phyloP scores from a whole-genome alignment of 2,113 vertebrate species.

The Saccopteryx leptura region DNA sequence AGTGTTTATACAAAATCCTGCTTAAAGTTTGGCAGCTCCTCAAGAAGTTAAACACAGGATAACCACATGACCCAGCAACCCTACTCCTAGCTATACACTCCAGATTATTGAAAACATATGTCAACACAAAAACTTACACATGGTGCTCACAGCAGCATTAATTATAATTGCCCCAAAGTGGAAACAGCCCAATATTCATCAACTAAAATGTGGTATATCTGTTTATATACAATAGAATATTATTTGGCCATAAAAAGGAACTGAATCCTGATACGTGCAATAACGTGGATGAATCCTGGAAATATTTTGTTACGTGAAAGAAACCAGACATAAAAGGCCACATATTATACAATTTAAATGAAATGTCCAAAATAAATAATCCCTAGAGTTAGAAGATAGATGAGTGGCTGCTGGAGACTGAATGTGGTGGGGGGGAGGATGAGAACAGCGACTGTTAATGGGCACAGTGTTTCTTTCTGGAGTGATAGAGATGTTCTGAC shows the following conservation, averaged over 20 bases:
- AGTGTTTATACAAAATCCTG: slow-evolving; percentile 75
- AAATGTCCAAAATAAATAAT: background rate
- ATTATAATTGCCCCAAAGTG: background rate
- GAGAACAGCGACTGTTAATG: background rate
- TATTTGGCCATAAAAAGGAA: slow-evolving; percentile 60
- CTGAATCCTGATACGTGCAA: background rate
- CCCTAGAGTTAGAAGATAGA: background rate
- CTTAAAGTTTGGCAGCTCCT: slow-evolving; percentile 71
- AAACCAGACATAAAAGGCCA: background rate
- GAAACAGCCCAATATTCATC: slow-evolving; percentile 20
- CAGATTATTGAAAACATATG: slow-evolving; percentile 68
- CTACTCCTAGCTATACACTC: slow-evolving; percentile 5
- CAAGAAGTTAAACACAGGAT: slow-evolving; percentile 74
- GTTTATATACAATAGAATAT: background rate
- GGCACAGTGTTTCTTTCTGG: background rate
- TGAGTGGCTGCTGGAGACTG: background rate
- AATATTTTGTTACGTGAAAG: background rate
- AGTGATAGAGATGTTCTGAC: background rate
- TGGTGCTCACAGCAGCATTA: background rate
- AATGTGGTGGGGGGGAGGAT: background rate
- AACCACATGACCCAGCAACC: slow-evolving; percentile 57
- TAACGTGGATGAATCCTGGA: background rate
- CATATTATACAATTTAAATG: background rate
- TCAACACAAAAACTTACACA: slow-evolving; percentile 19
- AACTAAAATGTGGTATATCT: background rate